Percentiles rank a stretch among this genome's conserved stretches.
phyloP scores from a whole-genome alignment of 2,888 invertebrate species.

The Hecatera dysodea region DNA sequence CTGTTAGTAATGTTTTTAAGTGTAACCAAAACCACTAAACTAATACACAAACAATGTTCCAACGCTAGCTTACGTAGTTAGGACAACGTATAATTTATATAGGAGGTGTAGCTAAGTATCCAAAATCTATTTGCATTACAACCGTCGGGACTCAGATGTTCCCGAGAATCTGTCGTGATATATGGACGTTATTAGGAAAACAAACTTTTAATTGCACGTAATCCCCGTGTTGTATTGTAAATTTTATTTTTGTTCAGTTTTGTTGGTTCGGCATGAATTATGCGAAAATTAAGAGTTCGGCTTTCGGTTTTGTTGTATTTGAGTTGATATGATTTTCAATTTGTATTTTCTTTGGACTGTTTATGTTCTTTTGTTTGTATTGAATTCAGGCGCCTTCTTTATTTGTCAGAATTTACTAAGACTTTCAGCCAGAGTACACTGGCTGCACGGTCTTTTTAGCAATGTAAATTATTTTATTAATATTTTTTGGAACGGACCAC shows the following conservation, averaged over 20 bases:
- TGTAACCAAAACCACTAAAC: constrained; percentile 49
- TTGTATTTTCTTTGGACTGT: constrained; percentile 28
- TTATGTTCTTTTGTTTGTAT: constrained; percentile 9
- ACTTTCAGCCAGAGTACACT: background rate
- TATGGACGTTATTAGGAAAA: constrained; percentile 84
- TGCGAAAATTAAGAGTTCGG: constrained; percentile 47
- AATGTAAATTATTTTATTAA: too few species aligned
- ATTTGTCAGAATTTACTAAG: background rate
- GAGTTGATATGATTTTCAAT: constrained; percentile 47
- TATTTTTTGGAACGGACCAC: too few species aligned
- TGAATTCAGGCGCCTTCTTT: background rate
- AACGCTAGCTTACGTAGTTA: constrained; percentile 54
- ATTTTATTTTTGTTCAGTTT: constrained; percentile 69
- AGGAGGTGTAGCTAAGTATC: constrained; percentile 65
- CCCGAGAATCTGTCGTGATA: constrained; percentile 79
- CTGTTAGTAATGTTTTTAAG: constrained; percentile 53
- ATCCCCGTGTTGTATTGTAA: constrained; percentile 81
- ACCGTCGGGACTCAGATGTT: constrained; percentile 83
- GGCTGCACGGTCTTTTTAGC: background rate
- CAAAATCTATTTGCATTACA: constrained; percentile 80
- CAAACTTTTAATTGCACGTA: constrained; percentile 88
- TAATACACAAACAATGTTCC: constrained; percentile 47
- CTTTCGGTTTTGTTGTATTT: constrained; percentile 21
- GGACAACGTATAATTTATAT: constrained; percentile 66
- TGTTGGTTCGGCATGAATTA: constrained; percentile 56